Base-by-base conservation (phyloP, 53 echinoderm and acorn worm species). In the Zoroaster sp. region DNA sequence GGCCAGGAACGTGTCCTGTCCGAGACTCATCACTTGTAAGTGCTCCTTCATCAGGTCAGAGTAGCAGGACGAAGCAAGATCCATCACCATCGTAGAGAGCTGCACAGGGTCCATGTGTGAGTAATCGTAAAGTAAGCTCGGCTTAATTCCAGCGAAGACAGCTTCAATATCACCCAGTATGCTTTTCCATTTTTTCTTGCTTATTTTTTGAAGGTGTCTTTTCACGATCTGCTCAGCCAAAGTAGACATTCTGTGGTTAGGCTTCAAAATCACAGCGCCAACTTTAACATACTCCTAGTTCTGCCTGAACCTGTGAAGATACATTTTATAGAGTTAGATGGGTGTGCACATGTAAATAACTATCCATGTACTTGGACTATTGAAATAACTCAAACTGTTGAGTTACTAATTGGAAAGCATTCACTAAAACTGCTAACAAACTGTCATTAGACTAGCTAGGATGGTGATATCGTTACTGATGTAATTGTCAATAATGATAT, bases 41-140 rank as follows among this genome's bases (percentile, higher is more conserved):
- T 73, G 52, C 18, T 87, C 41, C 38, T 72, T 87, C 43, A 6
- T 53, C 40, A 83, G 9, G 23, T 34, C 35, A 3, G 69, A 34
- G 4, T 36, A 25, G 5, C 40, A 70, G 17, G 88, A 88, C 4
- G 66, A 35, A 32, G 44, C 32, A 10, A 95, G 67, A 40, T 72
- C 47, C 1, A 35, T 49, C 38, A 89, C 40, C 40, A 45, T 20
- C 41, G 69, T 34, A 4, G 89, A 74, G 3, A 85, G 44, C 44
- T 47, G 32, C 7, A 21, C 15, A 35, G 85, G 71, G 11, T 89
- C 85, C 20, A 73, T 51, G 33, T 34, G 33, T 3, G 91, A 89
- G 77, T 95, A 93, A 49, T 95, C 95, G 66, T 86, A 95, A n/a
- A 95, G 74, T 76, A 95, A 95, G 66, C 93, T 72, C 59, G 93